Conservation (phyloP, 1,140 invertebrate species). For the Brachionus sp. region DNA sequence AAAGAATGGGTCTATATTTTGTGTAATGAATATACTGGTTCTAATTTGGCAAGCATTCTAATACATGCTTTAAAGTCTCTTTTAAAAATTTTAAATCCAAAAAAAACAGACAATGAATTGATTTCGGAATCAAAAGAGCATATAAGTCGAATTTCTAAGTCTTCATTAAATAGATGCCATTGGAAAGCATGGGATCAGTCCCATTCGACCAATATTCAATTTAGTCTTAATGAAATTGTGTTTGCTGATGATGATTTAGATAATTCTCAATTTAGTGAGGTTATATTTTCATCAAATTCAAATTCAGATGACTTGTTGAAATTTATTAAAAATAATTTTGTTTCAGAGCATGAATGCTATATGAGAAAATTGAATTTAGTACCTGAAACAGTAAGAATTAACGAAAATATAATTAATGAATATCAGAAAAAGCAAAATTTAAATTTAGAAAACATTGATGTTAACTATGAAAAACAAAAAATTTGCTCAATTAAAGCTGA, state of each 20-base stretch:
- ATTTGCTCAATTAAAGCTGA: neutral
- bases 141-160: neutral
- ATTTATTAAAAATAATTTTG: neutral
- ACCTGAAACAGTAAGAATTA: neutral
- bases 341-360: constrained; percentile 6
- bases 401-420: neutral
- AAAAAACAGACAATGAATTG: neutral
- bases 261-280: neutral
- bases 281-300: neutral
- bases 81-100: neutral
- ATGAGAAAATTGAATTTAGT: neutral
- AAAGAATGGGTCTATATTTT: neutral
- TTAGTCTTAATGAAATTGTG: constrained; percentile 5
- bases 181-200: neutral
- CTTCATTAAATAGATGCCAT: neutral
- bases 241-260: constrained; percentile 22
- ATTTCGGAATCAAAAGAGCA: neutral
- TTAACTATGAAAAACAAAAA: neutral
- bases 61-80: neutral
- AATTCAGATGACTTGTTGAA: neutral
- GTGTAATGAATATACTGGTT: neutral
- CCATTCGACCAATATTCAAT: neutral
- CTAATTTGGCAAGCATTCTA: neutral
- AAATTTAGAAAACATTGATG: neutral
- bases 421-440: neutral